Percentiles rank a stretch among this genome's conserved stretches.
phyloP scores from a whole-genome alignment of 2,797 vertebrate genomes.

The Anableps anableps region DNA sequence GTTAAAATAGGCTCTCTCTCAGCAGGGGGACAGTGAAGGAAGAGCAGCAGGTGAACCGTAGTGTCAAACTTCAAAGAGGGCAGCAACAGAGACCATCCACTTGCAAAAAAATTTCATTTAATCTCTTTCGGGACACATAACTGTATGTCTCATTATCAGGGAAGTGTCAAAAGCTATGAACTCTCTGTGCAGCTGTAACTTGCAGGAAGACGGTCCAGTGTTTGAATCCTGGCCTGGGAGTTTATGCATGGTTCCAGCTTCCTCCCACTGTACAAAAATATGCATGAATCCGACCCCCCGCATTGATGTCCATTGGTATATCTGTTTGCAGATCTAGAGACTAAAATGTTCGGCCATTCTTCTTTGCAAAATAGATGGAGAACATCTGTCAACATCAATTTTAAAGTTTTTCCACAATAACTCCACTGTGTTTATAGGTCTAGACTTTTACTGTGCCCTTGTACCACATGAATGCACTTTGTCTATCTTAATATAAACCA shows the following conservation, averaged over 20 bases:
- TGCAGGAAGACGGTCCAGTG: not conserved
- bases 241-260: not conserved
- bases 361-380: not conserved
- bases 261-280: not conserved
- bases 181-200: not conserved
- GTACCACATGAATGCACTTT: not conserved
- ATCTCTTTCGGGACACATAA: not conserved
- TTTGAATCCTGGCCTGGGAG: not conserved
- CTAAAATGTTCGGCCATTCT: not conserved
- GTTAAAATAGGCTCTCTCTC: conserved; percentile 74
- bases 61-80: conserved; percentile 64
- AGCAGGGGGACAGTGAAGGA: conserved; percentile 43
- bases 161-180: not conserved
- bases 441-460: not conserved
- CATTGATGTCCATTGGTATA: no score
- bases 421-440: not conserved
- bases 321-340: no score
- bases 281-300: no score
- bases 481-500: not conserved
- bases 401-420: not conserved
- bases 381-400: not conserved
- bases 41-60: conserved; percentile 71
- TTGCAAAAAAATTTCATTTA: not conserved
- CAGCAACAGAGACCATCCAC: conserved; percentile 42
- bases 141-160: not conserved